phyloP scores from a whole-genome alignment of 2,888 invertebrate species.

The Dolichopus griseipennis region DNA sequence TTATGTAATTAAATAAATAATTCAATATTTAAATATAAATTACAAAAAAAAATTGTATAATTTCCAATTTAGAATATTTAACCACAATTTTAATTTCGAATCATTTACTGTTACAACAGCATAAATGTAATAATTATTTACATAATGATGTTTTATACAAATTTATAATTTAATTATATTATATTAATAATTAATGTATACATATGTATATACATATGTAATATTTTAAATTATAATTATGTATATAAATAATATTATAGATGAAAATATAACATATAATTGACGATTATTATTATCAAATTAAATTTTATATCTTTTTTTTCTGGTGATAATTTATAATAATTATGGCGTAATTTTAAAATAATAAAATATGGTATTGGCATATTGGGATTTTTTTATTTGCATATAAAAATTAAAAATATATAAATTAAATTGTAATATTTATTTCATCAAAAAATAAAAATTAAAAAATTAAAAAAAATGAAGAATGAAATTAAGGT shows the following conservation, averaged over 20 bases:
- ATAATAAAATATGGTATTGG: no score
- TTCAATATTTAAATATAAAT: no score
- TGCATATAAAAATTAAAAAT: neutral
- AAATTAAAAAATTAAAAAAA: neutral
- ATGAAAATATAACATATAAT: neutral
- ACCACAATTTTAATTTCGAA: neutral
- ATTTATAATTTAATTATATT: neutral
- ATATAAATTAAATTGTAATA: neutral
- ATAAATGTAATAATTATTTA: neutral
- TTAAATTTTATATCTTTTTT: neutral
- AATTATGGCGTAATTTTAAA: slow-evolving; percentile 2
- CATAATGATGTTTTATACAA: neutral
- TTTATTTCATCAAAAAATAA: neutral
- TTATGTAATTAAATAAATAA: no score
- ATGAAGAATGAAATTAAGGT: neutral
- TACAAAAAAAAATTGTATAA: neutral
- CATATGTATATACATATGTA: no score
- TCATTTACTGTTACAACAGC: neutral
- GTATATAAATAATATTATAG: neutral
- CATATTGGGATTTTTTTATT: neutral
- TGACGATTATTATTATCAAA: neutral
- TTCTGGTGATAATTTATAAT: neutral
- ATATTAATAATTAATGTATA: neutral
- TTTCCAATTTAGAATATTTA: neutral
- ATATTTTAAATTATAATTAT: neutral